Conservation (phyloP, 2,888 invertebrate genomes). For the Desoria tigrina region DNA sequence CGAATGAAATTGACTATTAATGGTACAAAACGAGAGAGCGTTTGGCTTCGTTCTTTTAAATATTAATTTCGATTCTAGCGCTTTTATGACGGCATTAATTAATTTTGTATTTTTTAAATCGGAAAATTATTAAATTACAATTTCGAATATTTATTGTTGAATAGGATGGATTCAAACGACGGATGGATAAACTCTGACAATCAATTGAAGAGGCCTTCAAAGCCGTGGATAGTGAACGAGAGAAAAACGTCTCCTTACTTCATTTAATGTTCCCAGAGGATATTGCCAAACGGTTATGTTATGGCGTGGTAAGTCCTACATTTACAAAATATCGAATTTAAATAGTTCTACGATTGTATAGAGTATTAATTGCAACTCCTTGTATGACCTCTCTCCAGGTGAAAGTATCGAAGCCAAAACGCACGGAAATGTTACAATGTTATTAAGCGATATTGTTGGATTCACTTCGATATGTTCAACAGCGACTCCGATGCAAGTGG, state of each 20-base stretch:
- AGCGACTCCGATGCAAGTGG: slow-evolving; percentile 92
- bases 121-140: too few relatives aligned
- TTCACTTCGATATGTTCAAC: slow-evolving; percentile 95
- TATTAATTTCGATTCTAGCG: too few relatives aligned
- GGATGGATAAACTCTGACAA: slow-evolving; percentile 92
- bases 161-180: slow-evolving; percentile 80
- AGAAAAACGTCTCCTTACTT: slow-evolving; percentile 90
- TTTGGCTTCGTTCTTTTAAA: too few relatives aligned
- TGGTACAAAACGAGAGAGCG: too few relatives aligned
- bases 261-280: slow-evolving; percentile 93
- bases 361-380: too few relatives aligned
- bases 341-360: background rate
- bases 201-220: slow-evolving; percentile 90
- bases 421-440: slow-evolving; percentile 89
- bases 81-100: too few relatives aligned
- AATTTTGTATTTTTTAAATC: too few relatives aligned
- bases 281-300: slow-evolving; percentile 88
- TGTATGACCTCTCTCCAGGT: slow-evolving; percentile 62
- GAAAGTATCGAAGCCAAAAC: slow-evolving; percentile 90
- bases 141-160: too few relatives aligned
- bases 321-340: too few relatives aligned
- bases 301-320: slow-evolving; percentile 78
- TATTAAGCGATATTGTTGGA: slow-evolving; percentile 94
- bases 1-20: too few relatives aligned
- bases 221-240: slow-evolving; percentile 87